Conservation (phyloP, 2,797 vertebrate species). For the Ataeniobius toweri region DNA sequence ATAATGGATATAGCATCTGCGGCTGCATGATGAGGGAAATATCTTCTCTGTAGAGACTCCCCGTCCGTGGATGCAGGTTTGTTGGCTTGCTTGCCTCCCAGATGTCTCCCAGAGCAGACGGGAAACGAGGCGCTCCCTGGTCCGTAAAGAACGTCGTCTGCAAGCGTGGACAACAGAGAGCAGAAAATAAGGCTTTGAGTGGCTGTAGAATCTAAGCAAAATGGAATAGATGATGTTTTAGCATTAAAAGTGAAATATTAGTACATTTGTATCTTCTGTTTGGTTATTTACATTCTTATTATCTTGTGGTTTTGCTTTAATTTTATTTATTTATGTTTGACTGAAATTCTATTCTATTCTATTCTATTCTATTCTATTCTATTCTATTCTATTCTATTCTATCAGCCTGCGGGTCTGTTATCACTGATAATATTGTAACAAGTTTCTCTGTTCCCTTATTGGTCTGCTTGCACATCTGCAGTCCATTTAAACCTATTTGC, state of each 20-base stretch:
- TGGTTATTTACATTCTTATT: not conserved
- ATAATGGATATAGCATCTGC: not conserved
- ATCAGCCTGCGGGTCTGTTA: not conserved
- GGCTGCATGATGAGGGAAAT: not conserved
- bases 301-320: not conserved
- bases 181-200: not conserved
- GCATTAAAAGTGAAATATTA: not conserved
- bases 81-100: conserved; percentile 53
- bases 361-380: not conserved
- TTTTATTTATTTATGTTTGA: not conserved
- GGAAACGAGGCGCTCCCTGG: conserved; percentile 39
- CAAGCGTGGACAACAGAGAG: conserved; percentile 9
- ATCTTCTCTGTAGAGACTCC: not conserved
- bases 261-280: not conserved
- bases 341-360: not conserved
- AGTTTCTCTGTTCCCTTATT: conserved; percentile 28
- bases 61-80: conserved; percentile 5
- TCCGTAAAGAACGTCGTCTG: conserved; percentile 29
- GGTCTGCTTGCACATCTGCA: not conserved
- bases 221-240: not conserved
- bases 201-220: not conserved
- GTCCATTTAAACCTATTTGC: not conserved
- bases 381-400: not conserved
- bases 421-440: not conserved
- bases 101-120: conserved; percentile 67